Evolutionary conservation across 1,140 invertebrate species (phyloP).

Genomic region (Drosophila melanica): DNA sequence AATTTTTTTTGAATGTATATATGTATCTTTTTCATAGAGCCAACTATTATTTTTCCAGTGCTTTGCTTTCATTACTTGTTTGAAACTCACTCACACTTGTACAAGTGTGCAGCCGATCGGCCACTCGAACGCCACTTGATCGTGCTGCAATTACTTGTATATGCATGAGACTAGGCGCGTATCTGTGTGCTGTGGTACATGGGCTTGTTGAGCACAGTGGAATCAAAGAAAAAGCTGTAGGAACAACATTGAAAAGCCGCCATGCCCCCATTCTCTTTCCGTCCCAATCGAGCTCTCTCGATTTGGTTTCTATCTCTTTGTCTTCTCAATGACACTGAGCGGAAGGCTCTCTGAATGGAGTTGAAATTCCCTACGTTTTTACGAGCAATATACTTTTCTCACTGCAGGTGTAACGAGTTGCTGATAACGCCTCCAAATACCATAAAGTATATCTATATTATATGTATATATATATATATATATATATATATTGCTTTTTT

Average conservation of each 20-base stretch:
- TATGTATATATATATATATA: background rate
- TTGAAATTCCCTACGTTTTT: background rate
- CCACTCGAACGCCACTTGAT: conserved; percentile 30
- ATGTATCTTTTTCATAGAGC: conserved; percentile 43
- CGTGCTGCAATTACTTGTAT: conserved; percentile 20
- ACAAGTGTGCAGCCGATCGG: background rate
- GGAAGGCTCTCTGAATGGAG: background rate
- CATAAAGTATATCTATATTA: background rate
- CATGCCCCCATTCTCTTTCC: conserved; percentile 17
- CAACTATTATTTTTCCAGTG: conserved; percentile 79
- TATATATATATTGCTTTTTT: background rate
- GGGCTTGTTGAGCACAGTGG: conserved; percentile 70
- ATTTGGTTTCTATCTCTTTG: conserved; percentile 11
- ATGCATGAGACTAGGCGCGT: conserved; percentile 3
- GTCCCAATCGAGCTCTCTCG: conserved; percentile 4
- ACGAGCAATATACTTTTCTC: background rate
- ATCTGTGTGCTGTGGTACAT: conserved; percentile 47
- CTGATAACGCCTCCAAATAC: too few species aligned
- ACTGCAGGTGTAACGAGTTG: too few species aligned
- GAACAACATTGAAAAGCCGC: conserved; percentile 48
- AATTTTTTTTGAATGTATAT: conserved; percentile 50
- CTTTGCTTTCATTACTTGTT: conserved; percentile 76
- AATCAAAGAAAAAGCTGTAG: conserved; percentile 52
- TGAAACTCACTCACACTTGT: conserved; percentile 36
- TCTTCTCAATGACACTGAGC: background rate